Conservation (phyloP, 2,113 vertebrate species). For the Ictidomys tridecemlineatus region DNA sequence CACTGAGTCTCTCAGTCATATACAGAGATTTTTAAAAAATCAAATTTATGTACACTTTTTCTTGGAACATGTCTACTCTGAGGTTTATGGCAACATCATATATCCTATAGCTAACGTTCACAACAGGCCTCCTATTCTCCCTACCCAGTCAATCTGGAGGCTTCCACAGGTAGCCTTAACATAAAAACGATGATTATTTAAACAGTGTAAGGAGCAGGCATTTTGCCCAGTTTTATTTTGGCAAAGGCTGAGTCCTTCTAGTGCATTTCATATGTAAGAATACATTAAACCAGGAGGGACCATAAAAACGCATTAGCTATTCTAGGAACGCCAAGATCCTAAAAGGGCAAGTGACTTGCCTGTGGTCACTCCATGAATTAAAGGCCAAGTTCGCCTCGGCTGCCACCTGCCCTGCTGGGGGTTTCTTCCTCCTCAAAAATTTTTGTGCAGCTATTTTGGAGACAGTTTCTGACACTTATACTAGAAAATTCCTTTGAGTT, state of each 20-base stretch:
- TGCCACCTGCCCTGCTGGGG: background rate
- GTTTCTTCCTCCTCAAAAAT: background rate
- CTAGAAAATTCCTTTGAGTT: background rate
- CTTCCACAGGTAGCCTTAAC: background rate
- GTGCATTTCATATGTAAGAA: background rate
- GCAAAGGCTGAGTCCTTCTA: background rate
- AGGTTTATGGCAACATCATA: background rate
- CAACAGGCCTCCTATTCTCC: background rate
- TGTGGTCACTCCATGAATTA: background rate
- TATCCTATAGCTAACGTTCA: background rate
- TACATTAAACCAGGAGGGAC: background rate
- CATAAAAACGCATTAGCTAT: background rate
- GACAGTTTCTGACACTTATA: background rate
- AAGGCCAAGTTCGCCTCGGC: background rate
- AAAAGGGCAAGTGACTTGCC: background rate
- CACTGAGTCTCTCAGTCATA: background rate
- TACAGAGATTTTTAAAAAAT: background rate
- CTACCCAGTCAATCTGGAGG: background rate
- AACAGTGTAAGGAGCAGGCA: background rate
- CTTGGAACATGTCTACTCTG: background rate
- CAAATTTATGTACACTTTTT: background rate
- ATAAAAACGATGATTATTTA: background rate
- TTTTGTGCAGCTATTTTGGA: background rate
- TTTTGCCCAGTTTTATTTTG: background rate
- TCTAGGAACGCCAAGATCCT: background rate